phyloP scores from a whole-genome alignment of 2,113 vertebrate species.

The Mystacornis crossleyi region DNA sequence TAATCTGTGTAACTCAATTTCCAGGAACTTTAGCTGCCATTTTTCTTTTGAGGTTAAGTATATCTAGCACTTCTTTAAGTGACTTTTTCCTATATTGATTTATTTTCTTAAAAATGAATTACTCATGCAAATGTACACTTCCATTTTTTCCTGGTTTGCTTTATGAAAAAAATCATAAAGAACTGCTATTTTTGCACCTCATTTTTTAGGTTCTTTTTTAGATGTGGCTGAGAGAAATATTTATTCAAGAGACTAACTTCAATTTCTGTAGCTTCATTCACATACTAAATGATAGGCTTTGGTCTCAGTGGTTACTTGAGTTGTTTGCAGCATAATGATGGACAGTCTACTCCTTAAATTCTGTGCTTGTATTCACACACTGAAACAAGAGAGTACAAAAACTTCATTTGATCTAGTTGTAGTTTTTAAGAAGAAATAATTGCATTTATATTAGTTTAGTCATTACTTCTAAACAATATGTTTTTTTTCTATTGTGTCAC shows the following conservation, averaged over 20 bases:
- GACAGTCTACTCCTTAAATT: neutral
- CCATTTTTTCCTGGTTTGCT: neutral
- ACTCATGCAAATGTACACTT: neutral
- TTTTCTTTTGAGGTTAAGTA: neutral
- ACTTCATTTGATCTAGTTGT: neutral
- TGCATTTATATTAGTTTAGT: neutral
- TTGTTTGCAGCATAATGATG: neutral
- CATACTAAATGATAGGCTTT: neutral
- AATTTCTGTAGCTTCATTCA: neutral
- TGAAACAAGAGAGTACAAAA: neutral
- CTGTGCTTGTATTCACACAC: neutral
- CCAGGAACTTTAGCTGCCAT: fast-evolving
- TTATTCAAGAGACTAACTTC: neutral
- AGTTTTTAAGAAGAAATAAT: neutral
- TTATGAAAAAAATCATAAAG: neutral
- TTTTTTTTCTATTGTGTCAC: neutral
- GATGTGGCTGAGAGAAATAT: neutral
- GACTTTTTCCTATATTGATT: neutral
- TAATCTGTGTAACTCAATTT: neutral
- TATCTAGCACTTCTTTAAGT: neutral
- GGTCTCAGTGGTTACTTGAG: neutral
- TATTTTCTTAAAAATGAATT: neutral
- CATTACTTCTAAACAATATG: neutral
- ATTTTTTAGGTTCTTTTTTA: neutral
- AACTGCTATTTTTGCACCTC: neutral